Evolutionary conservation across 2,113 vertebrate genomes (phyloP), one percentile per base, ranked within the genome.

Genomic region (Dermatemys mawii): DNA sequence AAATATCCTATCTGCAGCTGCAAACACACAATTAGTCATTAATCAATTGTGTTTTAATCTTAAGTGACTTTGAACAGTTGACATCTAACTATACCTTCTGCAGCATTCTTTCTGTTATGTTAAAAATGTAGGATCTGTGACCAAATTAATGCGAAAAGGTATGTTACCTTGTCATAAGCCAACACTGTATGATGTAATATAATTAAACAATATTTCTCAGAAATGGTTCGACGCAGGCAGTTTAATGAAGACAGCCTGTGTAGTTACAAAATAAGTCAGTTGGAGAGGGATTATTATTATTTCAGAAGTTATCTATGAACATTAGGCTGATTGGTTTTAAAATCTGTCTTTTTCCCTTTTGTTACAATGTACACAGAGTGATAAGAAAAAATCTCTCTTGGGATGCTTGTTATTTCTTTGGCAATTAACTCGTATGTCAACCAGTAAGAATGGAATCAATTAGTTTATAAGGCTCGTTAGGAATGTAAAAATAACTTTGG

Each of bases 401-500:
- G 16, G 67, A 51, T 63, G 11, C 19, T 55, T 91, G 13, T 35
- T 93, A 73, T 67, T 35, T 86, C 92, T 94, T 70, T 9, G 75
- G 27, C 22, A 86, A 57, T 50, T 81, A 73, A 81, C 38, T 84
- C 29, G 24, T 86, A 11, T 78, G 16, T 86, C 89, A 93, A 86
- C 9, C 78, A 90, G 26, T 27, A 60, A 90, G 35, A 94, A 82
- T n/a, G 92, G 11, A 57, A 92, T 63, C 3, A 0, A 2, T 51
- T 82, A 87, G 1, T 3, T 90, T 90, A 54, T 1, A 90, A 12
- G 27, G 60, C 5, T 86, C 90, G 44, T 76, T 88, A 49, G 81
- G 41, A 83, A 8, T 41, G 57, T 84, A 89, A 83, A 88, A 91
- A 95, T 86, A 90, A 90, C 49, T 41, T 86, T 93, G 82, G 86